Evolutionary conservation across 1,140 invertebrate genomes (phyloP), one percentile per base, ranked within the genome.

Genomic region (Zaprionus africanus): DNA sequence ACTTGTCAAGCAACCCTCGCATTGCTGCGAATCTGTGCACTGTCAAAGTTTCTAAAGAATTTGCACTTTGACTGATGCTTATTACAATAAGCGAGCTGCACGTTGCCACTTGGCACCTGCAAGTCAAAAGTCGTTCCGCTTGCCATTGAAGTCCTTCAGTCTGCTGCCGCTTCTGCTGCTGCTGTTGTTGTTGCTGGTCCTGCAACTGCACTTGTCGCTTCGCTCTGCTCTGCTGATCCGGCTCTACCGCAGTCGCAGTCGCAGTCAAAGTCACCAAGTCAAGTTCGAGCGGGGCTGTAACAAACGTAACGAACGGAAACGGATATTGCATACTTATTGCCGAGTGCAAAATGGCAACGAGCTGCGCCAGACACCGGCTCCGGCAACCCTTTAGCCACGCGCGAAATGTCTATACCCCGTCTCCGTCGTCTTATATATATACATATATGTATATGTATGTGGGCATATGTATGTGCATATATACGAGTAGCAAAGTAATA

Each of bases 281-380:
- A 74, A 76, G 72, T 79, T 82, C 66, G 73, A 76, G 84, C 74
- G 41, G 41, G 41, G n/a, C 80, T 78, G 80, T 77, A 84, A 72
- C 80, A 83, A 78, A 81, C 84, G 84, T 84, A 87, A 87, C 84
- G 81, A 87, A 88, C 82, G 84, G 84, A 87, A 87, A 88, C 84
- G 84, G 84, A 87, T 87, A 87, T 87, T 87, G 84, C 84, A 87
- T 87, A 87, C 84, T 87, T 87, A 87, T 87, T 87, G 84, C 80
- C 81, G 67, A 88, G 84, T 87, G 81, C 77, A 78, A 82, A 87
- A 80, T 87, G 83, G 84, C 84, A 87, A 68, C 76, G 76, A 75
- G 73, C 71, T 64, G 59, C 41, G 67, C 63, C 76, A 74, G 76
- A 81, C 66, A 66, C 65, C 41, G 13, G 36, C 13, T 70, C 51